Evolutionary conservation across 2,797 vertebrate genomes (phyloP), one percentile per base, ranked within the genome.

Genomic region (Sylvia borin): DNA sequence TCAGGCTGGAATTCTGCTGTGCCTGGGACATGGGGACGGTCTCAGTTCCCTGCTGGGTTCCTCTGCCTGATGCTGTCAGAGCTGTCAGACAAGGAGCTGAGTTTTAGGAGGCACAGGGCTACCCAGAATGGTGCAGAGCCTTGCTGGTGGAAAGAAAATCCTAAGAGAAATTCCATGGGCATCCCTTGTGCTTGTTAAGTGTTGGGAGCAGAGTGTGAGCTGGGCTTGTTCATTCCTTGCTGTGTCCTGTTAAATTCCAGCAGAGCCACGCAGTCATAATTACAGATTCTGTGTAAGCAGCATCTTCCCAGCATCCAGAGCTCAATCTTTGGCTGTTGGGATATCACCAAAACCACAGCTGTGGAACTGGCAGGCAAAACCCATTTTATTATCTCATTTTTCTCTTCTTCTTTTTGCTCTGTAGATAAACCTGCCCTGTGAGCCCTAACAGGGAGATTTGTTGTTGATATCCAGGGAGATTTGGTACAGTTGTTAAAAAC

Each of bases 11-110:
- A 20, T 27, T 16, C 10, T 2, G 11, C 53, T 34, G 31, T 1
- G 13, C 22, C 17, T 25, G 57, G 70, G 10, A 16, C 22, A 10
- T 0, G 2, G 25, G 58, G 16, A 18, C 10, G 3, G 42, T 9
- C 29, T 45, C 0, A 0, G 11, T 42, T 85, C 54, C 26, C n/a
- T 67, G 13, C 11, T 0, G 5, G n/a, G 4, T 7, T 43, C 42
- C 53, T 75, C n/a, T 34, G 29, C n/a, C 58, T 66, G 32, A 17
- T 43, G 22, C 48, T 2, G 0, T 38, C 1, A 6, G 72, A 62
- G 48, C 67, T 51, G 45, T 5, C 36, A 68, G 64, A 66, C 50
- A n/a, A 48, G 19, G 40, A 27, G 34, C 7, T 0, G 1, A 12
- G 26, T 57, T 68, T 32, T 9, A n/a, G 61, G 31, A n/a, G 25